Conservation (phyloP, 2,113 vertebrate species). For the Phainopepla nitens region DNA sequence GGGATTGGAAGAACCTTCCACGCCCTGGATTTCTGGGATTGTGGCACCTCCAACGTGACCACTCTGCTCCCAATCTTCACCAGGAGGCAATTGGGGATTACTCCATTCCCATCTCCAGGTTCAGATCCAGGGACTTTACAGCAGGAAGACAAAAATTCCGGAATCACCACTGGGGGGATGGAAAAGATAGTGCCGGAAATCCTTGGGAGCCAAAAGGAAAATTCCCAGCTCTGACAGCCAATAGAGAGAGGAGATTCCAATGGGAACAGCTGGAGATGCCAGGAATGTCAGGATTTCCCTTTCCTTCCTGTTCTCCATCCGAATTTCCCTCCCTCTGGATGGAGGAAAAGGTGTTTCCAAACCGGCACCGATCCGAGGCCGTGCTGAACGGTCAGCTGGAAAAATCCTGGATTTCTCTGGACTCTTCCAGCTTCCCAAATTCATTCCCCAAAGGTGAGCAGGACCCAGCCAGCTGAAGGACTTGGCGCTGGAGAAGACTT, state of each 20-base stretch:
- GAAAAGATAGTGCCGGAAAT: neutral
- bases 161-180: neutral
- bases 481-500: neutral
- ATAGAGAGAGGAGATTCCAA: neutral
- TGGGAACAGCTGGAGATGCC: neutral
- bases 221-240: neutral
- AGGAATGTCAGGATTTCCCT: neutral
- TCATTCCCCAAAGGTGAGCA: neutral
- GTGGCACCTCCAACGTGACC: neutral
- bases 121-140: neutral
- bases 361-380: no score
- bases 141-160: neutral
- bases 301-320: neutral
- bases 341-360: neutral
- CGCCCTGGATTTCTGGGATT: neutral
- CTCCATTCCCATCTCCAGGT: neutral
- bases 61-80: neutral
- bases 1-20: neutral
- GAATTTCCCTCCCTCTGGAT: neutral
- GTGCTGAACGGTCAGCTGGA: neutral
- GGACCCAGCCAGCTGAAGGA: neutral
- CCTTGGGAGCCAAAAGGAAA: neutral
- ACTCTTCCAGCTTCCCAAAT: neutral
- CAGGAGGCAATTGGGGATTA: neutral
- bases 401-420: neutral